Evolutionary conservation across 2,113 vertebrate species (phyloP), one percentile per base, ranked within the genome.

Genomic region (Nerophis lumbriciformis): DNA sequence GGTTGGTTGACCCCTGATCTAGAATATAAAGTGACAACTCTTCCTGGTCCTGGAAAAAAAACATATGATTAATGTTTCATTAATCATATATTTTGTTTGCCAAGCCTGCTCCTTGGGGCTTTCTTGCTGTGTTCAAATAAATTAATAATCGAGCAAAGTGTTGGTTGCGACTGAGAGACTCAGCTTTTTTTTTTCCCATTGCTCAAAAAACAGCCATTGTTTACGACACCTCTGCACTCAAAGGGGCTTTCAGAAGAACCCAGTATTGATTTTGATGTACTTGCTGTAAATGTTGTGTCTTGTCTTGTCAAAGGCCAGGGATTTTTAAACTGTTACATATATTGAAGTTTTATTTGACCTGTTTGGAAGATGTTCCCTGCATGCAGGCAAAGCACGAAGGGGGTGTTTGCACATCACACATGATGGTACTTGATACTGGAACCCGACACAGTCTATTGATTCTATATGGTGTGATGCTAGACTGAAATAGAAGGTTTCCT

Each of bases 31-130:
- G 84, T 87, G 85, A 88, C 90, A 90, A 73, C 69, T 76, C 85
- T 88, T 91, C 85, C 85, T 87, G 81, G 88, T 85, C 76, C 64
- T 65, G 71, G 87, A 28, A 82, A 78, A n/a, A 89, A 90, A 88
- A 88, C 88, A 79, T 65, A 90, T 86, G 87, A 90, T 90, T 82
- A 88, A 88, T 89, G 83, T 86, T 88, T 85, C 81, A 90, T 90
- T 90, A 85, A 90, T 87, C 81, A 87, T 77, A 59, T 63, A 71
- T 84, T 88, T 79, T 72, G 66, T 68, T 84, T 88, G 89, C 83
- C 13, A 85, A 85, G 87, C 48, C 73, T 56, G 51, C 68, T 87
- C 84, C 81, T 78, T 1, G 12, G 82, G 83, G 85, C 68, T 83
- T 85, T 83, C 65, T 28, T 75, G 80, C 77, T 74, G 72, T 79